Evolutionary conservation across 2,888 invertebrate species (phyloP), one percentile per base, ranked within the genome.

Genomic region (Metalampra italica): DNA sequence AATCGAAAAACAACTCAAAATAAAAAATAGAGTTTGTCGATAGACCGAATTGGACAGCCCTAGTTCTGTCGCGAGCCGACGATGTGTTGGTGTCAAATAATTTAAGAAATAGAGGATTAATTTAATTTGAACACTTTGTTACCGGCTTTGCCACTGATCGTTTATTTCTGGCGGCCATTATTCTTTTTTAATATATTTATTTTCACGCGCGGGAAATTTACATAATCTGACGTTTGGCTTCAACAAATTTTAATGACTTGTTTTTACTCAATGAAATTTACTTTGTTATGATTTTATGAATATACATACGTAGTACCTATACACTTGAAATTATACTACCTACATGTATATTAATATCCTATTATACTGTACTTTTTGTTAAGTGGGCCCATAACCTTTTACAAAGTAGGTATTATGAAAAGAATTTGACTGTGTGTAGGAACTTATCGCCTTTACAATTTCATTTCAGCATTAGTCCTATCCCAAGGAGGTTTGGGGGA

Each of bases 31-130:
- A n/a, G n/a, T n/a, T n/a, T 22, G 5, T 22, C 22, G 22, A 22
- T 22, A 22, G 22, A n/a, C n/a, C 5, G 22, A 22, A 3, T 22
- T 22, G 2, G 22, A 2, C 5, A 22, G 22, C 22, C 5, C 22
- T 22, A 22, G 22, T 5, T 22, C 22, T 3, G 22, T 22, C 22
- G 22, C 63, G 68, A 56, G 54, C 50, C 61, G 63, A 71, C 76
- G 70, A 71, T 82, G 68, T 76, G 75, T 84, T 80, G 79, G 78
- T 81, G 85, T 83, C 85, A 82, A 71, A 75, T 74, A 70, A 76
- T 77, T 78, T 78, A 74, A 75, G 71, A 75, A 71, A 74, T 67
- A 61, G 62, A 59, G 71, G 74, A 74, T 82, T 80, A 76, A 77
- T 80, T 68, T 76, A 71, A 78, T 81, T 75, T 71, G 64, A 69